phyloP scores from a whole-genome alignment of 2,888 invertebrate species.

The Lordiphosa fenestrarum region DNA sequence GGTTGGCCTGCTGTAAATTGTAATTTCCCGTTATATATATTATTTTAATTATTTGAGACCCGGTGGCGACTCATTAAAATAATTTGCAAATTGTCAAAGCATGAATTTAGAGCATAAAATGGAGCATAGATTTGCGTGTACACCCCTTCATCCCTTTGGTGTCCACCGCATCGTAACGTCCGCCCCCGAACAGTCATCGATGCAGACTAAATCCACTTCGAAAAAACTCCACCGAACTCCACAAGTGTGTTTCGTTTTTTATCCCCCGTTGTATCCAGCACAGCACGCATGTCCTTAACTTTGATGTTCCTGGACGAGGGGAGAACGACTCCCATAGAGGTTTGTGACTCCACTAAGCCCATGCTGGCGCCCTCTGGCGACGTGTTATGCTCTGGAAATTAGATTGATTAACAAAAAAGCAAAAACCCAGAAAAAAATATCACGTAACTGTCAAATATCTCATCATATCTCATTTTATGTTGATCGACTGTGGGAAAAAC shows the following conservation, averaged over 20 bases:
- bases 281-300: conserved; percentile 68
- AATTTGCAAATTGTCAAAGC: conserved; percentile 6
- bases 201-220: conserved; percentile 39
- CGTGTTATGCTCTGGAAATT: conserved; percentile 12
- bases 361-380: conserved; percentile 24
- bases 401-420: conserved; percentile 1
- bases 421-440: conserved; percentile 60
- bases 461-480: conserved; percentile 68
- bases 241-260: conserved; percentile 40
- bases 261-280: conserved; percentile 32
- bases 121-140: not conserved
- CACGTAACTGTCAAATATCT: conserved; percentile 77
- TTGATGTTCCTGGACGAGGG: conserved; percentile 18
- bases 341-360: conserved; percentile 33
- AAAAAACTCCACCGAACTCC: conserved; percentile 42
- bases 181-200: conserved; percentile 28
- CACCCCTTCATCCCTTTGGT: not conserved
- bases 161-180: conserved; percentile 25
- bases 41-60: conserved; percentile 67
- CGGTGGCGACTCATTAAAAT: conserved; percentile 7
- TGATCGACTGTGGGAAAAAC: conserved; percentile 74
- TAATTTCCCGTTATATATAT: conserved; percentile 63
- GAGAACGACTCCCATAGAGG: conserved; percentile 12
- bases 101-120: conserved; percentile 21
- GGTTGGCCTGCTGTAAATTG: conserved; percentile 47